These are phyloP conservation scores for Xylophagus ater DNA, from an alignment of 2,888 invertebrate species.

Conservation along the genomic window DNA sequence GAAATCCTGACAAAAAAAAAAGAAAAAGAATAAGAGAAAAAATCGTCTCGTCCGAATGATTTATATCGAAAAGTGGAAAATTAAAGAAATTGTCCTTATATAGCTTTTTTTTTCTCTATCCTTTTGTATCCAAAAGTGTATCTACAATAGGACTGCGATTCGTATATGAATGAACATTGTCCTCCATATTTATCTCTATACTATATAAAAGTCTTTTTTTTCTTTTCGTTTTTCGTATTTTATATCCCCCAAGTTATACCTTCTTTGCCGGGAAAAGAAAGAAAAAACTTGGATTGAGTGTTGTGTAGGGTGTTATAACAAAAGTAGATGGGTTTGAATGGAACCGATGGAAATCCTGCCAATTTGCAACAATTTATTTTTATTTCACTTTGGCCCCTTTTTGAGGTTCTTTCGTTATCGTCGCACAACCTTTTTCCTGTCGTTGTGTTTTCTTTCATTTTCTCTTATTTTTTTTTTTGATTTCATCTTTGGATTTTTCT, in stretches of 20 bases:
- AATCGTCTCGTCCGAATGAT: constrained; percentile 7
- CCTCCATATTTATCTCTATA: too few relatives aligned
- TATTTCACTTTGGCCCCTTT: constrained; percentile 13
- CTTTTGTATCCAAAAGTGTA: too few relatives aligned
- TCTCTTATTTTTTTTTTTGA: constrained; percentile 1
- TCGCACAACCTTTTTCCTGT: constrained; percentile 12
- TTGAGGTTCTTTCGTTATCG: constrained; percentile 11
- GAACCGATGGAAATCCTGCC: constrained; percentile 14
- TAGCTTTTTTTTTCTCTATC: too few relatives aligned
- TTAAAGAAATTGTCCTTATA: constrained; percentile 13
- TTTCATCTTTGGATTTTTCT: neutral
- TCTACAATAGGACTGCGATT: too few relatives aligned
- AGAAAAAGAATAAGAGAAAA: constrained; percentile 5
- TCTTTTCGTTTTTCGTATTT: too few relatives aligned
- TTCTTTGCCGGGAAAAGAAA: too few relatives aligned
- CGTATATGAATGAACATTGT: too few relatives aligned
- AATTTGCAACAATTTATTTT: constrained; percentile 18
- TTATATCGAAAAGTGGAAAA: constrained; percentile 11
- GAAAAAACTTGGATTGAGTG: too few relatives aligned
- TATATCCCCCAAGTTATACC: too few relatives aligned
- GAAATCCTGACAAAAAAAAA: too few relatives aligned
- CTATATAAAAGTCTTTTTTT: too few relatives aligned
- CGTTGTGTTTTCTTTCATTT: constrained; percentile 8
- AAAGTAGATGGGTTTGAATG: constrained; percentile 2
- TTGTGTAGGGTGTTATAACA: too few relatives aligned